Percentiles rank a stretch among this genome's conserved stretches.
Evolutionary conservation across 2,113 vertebrate species (phyloP).

Genomic region (Urocynchramus pylzowi): DNA sequence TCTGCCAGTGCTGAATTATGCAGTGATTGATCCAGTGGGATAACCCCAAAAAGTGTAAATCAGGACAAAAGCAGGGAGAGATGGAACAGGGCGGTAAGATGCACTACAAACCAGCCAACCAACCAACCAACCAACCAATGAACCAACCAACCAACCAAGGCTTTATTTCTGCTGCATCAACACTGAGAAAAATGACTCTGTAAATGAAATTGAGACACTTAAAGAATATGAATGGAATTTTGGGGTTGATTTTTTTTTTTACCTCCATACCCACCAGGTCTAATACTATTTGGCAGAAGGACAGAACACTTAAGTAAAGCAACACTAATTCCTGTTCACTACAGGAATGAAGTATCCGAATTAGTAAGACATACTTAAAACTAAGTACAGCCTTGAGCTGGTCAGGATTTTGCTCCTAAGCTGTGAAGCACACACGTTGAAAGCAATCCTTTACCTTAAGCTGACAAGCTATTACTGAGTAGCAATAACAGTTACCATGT

Average conservation of each 20-base stretch:
- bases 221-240: neutral
- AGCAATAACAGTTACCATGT: neutral
- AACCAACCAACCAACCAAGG: neutral
- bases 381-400: neutral
- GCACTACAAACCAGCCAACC: neutral
- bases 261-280: neutral
- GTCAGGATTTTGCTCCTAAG: neutral
- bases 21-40: neutral
- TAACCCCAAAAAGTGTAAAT: neutral
- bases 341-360: neutral
- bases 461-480: neutral
- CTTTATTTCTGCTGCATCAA: constrained; percentile 25
- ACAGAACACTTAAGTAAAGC: neutral
- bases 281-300: neutral
- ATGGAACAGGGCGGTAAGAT: neutral
- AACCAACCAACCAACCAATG: no score
- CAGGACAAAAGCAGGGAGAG: neutral
- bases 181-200: neutral
- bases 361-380: neutral
- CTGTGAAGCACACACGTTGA: neutral
- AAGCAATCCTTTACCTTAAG: neutral
- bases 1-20: neutral
- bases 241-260: neutral
- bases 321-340: neutral
- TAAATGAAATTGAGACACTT: neutral